Conservation (phyloP, 2,888 invertebrate species). For the Tholera decimalis region DNA sequence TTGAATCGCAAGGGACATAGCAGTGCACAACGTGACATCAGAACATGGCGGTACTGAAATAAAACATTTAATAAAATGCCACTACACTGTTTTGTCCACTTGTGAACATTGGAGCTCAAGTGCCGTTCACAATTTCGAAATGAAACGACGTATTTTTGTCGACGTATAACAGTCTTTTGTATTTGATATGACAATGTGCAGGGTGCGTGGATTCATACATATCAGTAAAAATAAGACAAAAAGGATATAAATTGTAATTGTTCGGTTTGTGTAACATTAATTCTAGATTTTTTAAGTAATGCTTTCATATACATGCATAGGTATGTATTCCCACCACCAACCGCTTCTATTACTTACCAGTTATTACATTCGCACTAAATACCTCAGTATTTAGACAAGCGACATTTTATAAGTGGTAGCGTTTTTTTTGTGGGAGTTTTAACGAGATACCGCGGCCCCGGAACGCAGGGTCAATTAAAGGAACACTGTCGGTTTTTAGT, state of each 20-base stretch:
- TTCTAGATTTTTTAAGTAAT: neutral
- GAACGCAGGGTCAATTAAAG: neutral
- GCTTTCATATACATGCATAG: neutral
- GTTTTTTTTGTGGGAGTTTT: neutral
- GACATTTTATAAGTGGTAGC: neutral
- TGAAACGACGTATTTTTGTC: constrained; percentile 54
- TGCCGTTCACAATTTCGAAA: constrained; percentile 72
- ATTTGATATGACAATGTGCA: constrained; percentile 8
- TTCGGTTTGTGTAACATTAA: neutral
- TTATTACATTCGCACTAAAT: too few species aligned
- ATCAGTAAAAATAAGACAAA: neutral
- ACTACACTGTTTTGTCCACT: constrained; percentile 71
- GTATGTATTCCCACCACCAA: too few species aligned
- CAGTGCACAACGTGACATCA: neutral
- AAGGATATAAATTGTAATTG: neutral
- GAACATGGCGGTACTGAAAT: constrained; percentile 38
- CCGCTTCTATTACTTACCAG: too few species aligned
- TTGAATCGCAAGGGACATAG: constrained; percentile 24
- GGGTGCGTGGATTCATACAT: neutral
- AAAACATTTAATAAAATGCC: constrained; percentile 80
- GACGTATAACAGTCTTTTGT: constrained; percentile 7
- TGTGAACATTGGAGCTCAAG: constrained; percentile 72
- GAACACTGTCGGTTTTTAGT: neutral
- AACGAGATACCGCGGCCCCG: neutral
- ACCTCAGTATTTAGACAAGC: too few species aligned